Conservation (phyloP, 1,140 invertebrate species). For the Drosophila kurseongensis region DNA sequence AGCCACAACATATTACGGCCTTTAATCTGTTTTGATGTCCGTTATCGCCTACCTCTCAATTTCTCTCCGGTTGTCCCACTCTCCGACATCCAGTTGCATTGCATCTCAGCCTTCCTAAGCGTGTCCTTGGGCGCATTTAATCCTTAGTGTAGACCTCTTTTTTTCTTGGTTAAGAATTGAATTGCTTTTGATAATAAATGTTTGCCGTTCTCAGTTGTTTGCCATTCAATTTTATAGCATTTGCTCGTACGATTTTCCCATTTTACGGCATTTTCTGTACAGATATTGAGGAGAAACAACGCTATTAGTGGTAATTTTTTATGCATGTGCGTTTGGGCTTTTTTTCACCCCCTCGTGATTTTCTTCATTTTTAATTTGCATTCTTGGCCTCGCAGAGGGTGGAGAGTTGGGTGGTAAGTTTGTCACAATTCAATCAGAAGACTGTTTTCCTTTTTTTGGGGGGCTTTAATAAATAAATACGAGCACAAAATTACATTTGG, state of each 20-base stretch:
- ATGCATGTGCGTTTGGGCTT: constrained; percentile 39
- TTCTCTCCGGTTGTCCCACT: background rate
- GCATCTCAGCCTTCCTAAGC: constrained; percentile 48
- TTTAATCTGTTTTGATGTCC: constrained; percentile 71
- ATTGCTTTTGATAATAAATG: constrained; percentile 61
- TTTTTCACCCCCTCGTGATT: constrained; percentile 14
- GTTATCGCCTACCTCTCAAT: constrained; percentile 46
- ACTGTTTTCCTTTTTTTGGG: constrained; percentile 52
- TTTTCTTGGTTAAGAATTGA: constrained; percentile 6
- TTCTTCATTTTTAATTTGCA: constrained; percentile 73
- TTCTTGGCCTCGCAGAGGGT: constrained; percentile 45
- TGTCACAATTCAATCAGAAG: constrained; percentile 80
- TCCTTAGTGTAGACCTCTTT: constrained; percentile 1
- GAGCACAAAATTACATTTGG: constrained; percentile 74
- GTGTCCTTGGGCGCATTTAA: constrained; percentile 27
- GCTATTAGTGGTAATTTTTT: constrained; percentile 57
- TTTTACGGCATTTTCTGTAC: constrained; percentile 30
- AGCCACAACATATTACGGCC: constrained; percentile 73
- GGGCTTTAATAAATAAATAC: constrained; percentile 78
- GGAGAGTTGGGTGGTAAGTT: constrained; percentile 35
- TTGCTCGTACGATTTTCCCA: constrained; percentile 51
- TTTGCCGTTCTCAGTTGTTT: background rate
- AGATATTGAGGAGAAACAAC: constrained; percentile 22
- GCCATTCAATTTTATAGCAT: constrained; percentile 24
- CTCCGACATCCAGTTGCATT: constrained; percentile 12